Evolutionary conservation across 2,113 vertebrate genomes (phyloP), one percentile per base, ranked within the genome.

Genomic region (Epinephelus lanceolatus): DNA sequence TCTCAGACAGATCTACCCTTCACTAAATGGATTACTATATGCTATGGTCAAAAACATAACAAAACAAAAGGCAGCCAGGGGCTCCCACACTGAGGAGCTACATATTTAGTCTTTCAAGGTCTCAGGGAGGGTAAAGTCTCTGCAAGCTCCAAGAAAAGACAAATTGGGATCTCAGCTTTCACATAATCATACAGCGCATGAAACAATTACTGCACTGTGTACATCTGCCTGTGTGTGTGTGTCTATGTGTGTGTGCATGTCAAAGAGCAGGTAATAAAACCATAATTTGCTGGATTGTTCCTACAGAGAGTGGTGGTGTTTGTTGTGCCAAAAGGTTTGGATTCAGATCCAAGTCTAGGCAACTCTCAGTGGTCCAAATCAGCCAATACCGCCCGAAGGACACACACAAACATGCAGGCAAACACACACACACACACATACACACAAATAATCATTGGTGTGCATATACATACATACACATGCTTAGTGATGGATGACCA

Each of bases 261-360:
- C 62, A 69, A 37, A 42, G 51, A 76, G 45, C 11, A 49, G 52
- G 45, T 78, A 71, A 83, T 87, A 71, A n/a, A 86, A 75, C 19
- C 57, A 83, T 80, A 4, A 68, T 70, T 60, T 83, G 62, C 45
- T 78, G 76, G 40, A 57, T 78, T 57, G 30, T 68, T 78, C 52
- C 53, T 9, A 40, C 45, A 53, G 52, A 33, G 27, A 70, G 53
- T 42, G 53, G 27, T 51, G 15, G 60, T 52, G 69, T 14, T 72
- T 42, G 45, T 60, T 60, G 61, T 74, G 74, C 79, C 69, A 69
- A 62, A 74, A 52, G 69, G 17, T 56, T 75, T 78, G 56, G 56
- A 74, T 56, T 62, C 51, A 74, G 25, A 62, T 67, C 52, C 37
- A 73, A 68, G 73, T 61, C 60, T 17, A 53, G 73, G 63, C 37